A percentile compares a stretch with the other conserved stretches of the same genome.
These are phyloP conservation scores for Embiotoca jacksoni DNA, from an alignment of 2,113 vertebrate species.

Conservation along the genomic window DNA sequence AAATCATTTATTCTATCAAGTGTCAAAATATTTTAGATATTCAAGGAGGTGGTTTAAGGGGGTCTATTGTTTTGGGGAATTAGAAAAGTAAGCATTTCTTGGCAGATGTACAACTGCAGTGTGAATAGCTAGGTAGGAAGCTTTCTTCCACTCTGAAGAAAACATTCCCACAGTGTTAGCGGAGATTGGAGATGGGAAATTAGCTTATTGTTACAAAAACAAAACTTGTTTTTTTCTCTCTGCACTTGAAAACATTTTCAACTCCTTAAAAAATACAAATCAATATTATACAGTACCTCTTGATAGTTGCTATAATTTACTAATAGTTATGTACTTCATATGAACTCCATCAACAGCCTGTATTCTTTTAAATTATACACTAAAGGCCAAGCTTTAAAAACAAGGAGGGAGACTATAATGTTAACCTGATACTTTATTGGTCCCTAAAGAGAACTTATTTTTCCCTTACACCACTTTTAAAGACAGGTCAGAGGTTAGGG, in stretches of 20 bases:
- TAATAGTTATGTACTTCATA: no score
- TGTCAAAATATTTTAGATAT: not conserved
- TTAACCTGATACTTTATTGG: constrained; percentile 41
- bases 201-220: no score
- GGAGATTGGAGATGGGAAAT: no score
- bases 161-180: no score
- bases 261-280: not conserved
- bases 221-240: no score
- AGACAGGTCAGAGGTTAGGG: constrained; percentile 35
- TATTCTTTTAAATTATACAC: not conserved
- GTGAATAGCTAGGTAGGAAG: no score
- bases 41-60: not conserved
- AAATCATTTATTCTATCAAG: not conserved
- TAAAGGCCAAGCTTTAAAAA: not conserved
- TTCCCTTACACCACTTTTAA: constrained; percentile 1
- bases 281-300: no score
- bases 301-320: not conserved
- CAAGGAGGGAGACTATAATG: constrained; percentile 11
- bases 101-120: not conserved
- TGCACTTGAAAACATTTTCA: not conserved
- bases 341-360: no score
- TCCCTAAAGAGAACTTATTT: constrained; percentile 29
- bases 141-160: no score
- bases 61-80: not conserved
- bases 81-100: not conserved